Evolutionary conservation across 92 coral and sea anemone species (phyloP), one percentile per base, ranked within the genome.

Genomic region (Phenganax subtilis): DNA sequence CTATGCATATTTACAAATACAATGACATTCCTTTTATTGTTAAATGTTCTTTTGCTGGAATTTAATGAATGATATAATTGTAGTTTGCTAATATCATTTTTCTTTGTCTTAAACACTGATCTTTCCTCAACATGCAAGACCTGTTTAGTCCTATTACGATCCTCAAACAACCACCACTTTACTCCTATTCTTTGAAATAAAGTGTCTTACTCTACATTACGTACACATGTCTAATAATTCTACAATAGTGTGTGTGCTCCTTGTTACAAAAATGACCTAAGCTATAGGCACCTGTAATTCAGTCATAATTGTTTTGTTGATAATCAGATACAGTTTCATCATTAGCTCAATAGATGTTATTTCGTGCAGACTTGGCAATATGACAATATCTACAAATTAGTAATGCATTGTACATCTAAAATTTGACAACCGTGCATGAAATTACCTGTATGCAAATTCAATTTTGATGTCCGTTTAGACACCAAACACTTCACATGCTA

Each of bases 371-470:
- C 73, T 5, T 68, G 53, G 53, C 53, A 68, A 53, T 9, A 11
- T 37, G 54, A 37, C 73, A 37, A 68, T 68, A 68, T 68, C 37
- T n/a, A 68, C 47, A 68, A 68, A 68, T 37, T 68, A 68, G 16
- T 28, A 6, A 68, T 68, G 73, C 73, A 68, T 68, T 30, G 73
- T 20, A 37, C 5, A 5, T 37, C 47, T 37, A 37, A 37, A 37
- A 37, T 5, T 37, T 37, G 47, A 37, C 47, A 37, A 37, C 2
- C 47, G 47, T 37, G 47, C 47, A 37, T 37, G 47, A 37, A 37
- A 37, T 37, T 37, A 37, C 47, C 47, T 37, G 5, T 37, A 37
- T 37, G 47, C 5, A 1, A 37, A 37, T 37, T 20, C 47, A 37
- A 37, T 37, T 37, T 37, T 5, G 5, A 37, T 37, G 47, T 37